A percentile compares a stretch with the other conserved stretches of the same genome.
Conservation (phyloP, 1,140 invertebrate species). For the Drosophila persimilis region DNA sequence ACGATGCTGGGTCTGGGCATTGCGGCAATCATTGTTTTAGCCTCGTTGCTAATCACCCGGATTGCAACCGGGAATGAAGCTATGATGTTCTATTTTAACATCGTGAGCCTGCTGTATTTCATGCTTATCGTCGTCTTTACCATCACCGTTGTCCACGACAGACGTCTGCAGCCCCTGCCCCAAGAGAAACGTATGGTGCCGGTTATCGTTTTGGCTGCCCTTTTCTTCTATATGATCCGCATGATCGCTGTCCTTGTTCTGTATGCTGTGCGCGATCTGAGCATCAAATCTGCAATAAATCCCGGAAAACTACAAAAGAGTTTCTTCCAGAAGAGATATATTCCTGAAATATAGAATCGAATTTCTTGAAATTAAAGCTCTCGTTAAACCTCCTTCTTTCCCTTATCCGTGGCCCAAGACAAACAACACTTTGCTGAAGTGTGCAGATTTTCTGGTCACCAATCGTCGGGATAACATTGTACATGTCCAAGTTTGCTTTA, state of each 20-base stretch:
- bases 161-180: neutral
- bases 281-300: too few species aligned
- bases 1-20: slow-evolving; percentile 13
- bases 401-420: slow-evolving; percentile 13
- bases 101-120: slow-evolving; percentile 9
- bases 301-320: too few species aligned
- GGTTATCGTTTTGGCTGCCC: slow-evolving; percentile 31
- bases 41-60: neutral
- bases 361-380: neutral
- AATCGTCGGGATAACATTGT: neutral
- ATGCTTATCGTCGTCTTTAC: slow-evolving; percentile 19
- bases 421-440: slow-evolving; percentile 23
- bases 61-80: neutral
- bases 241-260: neutral
- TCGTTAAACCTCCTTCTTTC: neutral
- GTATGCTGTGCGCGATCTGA: too few species aligned
- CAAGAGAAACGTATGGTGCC: slow-evolving; percentile 22
- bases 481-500: slow-evolving; percentile 3
- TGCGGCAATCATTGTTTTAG: slow-evolving; percentile 10
- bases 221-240: slow-evolving; percentile 31
- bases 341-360: too few species aligned
- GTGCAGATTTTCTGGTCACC: slow-evolving; percentile 20
- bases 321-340: neutral
- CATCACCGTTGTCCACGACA: slow-evolving; percentile 37
- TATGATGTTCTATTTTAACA: neutral